Evolutionary conservation across 2,797 vertebrate species (phyloP).

Genomic region (Mormyrops boulengeri): DNA sequence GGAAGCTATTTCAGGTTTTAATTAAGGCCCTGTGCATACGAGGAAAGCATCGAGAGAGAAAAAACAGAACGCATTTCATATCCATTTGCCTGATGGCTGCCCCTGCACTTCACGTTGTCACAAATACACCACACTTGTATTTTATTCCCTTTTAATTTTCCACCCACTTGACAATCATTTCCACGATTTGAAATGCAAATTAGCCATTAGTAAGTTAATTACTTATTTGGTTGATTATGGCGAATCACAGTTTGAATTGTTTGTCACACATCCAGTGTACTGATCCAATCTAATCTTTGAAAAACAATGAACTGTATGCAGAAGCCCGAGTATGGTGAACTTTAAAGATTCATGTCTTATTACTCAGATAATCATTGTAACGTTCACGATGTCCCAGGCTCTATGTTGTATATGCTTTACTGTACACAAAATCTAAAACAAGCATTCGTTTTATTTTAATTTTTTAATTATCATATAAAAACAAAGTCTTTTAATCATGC

Average conservation of each 20-base stretch:
- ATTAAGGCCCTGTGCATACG: background rate
- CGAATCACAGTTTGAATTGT: slow-evolving; percentile 11
- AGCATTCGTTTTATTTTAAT: background rate
- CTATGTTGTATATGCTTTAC: background rate
- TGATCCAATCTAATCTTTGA: background rate
- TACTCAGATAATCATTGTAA: background rate
- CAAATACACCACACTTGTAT: background rate
- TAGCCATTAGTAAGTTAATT: slow-evolving; percentile 14
- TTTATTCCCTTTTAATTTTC: slow-evolving; percentile 10
- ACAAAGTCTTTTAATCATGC: background rate
- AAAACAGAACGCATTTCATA: background rate
- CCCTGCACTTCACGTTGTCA: background rate
- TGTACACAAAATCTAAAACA: background rate
- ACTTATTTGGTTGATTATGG: slow-evolving; percentile 1
- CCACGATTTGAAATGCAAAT: slow-evolving; percentile 15
- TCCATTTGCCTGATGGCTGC: background rate
- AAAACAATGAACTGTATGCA: background rate
- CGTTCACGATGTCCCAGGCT: background rate
- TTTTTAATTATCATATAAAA: background rate
- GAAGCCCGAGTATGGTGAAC: background rate
- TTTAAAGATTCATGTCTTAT: background rate
- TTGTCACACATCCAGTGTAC: background rate
- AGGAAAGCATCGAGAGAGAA: background rate
- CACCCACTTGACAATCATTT: slow-evolving; percentile 8
- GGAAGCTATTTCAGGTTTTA: background rate